phyloP scores from a whole-genome alignment of 2,113 vertebrate genomes.

The Donacobius atricapilla region DNA sequence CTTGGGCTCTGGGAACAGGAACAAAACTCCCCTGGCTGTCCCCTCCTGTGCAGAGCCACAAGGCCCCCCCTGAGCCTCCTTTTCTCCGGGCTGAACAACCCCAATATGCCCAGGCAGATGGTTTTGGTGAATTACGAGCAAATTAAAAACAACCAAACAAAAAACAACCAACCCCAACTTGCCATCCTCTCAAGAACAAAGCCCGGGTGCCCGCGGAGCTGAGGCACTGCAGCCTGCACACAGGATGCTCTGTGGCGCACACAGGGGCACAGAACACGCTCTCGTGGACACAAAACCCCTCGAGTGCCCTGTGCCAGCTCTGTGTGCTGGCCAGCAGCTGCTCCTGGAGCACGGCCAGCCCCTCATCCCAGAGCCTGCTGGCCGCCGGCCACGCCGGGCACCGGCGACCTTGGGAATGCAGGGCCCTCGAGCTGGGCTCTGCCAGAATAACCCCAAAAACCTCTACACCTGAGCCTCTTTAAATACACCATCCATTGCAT shows the following conservation, averaged over 20 bases:
- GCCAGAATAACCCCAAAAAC: background rate
- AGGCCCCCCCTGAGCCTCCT: background rate
- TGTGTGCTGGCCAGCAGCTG: slow-evolving; percentile 1
- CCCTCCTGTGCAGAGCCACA: background rate
- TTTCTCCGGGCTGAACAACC: background rate
- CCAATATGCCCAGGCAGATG: background rate
- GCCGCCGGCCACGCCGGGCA: background rate
- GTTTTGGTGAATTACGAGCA: background rate
- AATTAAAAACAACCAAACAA: too few relatives aligned
- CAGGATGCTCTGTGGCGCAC: background rate
- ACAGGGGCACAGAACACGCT: background rate
- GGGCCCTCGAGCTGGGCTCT: rapidly evolving
- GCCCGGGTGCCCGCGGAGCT: too few relatives aligned
- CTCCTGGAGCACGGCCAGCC: background rate
- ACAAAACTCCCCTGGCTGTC: too few relatives aligned
- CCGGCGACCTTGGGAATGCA: background rate
- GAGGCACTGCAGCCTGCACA: background rate
- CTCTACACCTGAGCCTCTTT: rapidly evolving
- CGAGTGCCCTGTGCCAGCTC: background rate
- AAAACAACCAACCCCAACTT: too few relatives aligned
- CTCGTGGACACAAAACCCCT: background rate
- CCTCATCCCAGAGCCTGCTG: background rate
- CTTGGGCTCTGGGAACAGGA: too few relatives aligned
- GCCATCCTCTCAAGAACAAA: too few relatives aligned
- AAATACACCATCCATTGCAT: rapidly evolving